phyloP scores from a whole-genome alignment of 30 jellyfish, hydroid and myxozoan genomes.

The Sanderia malayensis region DNA sequence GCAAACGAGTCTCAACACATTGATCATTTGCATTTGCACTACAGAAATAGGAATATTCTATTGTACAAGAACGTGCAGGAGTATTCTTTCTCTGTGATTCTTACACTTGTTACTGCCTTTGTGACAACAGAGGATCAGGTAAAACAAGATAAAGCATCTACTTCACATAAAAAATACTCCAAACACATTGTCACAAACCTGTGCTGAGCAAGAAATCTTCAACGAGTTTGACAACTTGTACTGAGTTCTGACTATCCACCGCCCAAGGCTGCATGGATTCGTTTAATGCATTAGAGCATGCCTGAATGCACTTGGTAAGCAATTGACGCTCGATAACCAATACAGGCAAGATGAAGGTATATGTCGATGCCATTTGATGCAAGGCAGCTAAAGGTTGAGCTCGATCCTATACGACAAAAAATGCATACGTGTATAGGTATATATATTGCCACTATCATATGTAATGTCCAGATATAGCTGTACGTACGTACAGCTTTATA shows the following conservation, averaged over 20 bases:
- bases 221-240: conserved; percentile 71
- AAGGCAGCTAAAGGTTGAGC: conserved; percentile 78
- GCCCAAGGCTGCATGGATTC: conserved; percentile 89
- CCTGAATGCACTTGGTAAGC: conserved; percentile 59
- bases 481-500: no score
- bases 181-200: conserved; percentile 48
- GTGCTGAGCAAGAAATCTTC: conserved; percentile 73
- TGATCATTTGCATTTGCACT: neutral
- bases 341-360: conserved; percentile 62
- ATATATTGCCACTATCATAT: no score
- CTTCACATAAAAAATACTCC: no score
- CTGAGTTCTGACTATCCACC: conserved; percentile 85
- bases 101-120: no score
- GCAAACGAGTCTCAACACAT: no score
- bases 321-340: conserved; percentile 77
- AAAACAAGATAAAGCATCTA: no score
- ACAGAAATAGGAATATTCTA: no score
- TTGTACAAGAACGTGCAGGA: no score
- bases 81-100: no score
- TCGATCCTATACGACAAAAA: conserved; percentile 87
- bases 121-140: no score
- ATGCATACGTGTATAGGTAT: no score
- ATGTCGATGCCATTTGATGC: conserved; percentile 75
- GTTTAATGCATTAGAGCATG: conserved; percentile 50
- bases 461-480: no score